Percentiles rank a stretch among this genome's conserved stretches.
These are phyloP conservation scores for Elanus axillaris DNA, from an alignment of 2,113 vertebrate species.

Conservation along the genomic window DNA sequence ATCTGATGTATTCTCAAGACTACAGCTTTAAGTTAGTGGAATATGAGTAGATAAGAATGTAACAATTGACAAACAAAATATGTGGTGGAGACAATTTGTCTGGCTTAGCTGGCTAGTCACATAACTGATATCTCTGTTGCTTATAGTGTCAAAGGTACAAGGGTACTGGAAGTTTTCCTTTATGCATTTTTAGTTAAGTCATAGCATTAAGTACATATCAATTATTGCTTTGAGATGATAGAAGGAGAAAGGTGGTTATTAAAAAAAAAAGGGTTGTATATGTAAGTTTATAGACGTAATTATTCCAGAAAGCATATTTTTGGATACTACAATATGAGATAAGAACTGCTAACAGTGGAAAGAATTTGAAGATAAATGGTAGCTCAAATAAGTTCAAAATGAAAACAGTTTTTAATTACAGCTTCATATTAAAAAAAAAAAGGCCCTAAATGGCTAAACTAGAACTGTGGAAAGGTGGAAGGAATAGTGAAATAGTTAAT, in stretches of 20 bases:
- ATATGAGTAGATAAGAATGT: background rate
- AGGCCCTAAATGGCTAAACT: background rate
- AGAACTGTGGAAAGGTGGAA: background rate
- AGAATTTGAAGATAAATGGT: background rate
- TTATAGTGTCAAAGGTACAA: background rate
- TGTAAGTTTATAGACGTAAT: background rate
- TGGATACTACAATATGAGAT: background rate
- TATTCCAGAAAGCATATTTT: background rate
- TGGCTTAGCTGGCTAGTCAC: background rate
- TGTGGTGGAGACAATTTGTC: background rate
- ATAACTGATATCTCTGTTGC: background rate
- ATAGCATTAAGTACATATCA: background rate
- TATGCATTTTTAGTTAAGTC: background rate
- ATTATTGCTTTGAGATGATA: background rate
- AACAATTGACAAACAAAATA: background rate
- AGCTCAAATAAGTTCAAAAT: background rate
- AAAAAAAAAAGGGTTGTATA: background rate
- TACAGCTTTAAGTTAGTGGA: background rate
- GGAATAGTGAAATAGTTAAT: background rate
- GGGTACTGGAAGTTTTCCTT: background rate
- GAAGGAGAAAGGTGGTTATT: background rate
- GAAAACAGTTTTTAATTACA: background rate
- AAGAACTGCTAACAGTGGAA: background rate
- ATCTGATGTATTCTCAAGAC: background rate
- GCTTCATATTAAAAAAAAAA: background rate